A percentile compares a stretch with the other conserved stretches of the same genome.
phyloP scores from a whole-genome alignment of 2,888 invertebrate genomes.

The Drosophila borborema region DNA sequence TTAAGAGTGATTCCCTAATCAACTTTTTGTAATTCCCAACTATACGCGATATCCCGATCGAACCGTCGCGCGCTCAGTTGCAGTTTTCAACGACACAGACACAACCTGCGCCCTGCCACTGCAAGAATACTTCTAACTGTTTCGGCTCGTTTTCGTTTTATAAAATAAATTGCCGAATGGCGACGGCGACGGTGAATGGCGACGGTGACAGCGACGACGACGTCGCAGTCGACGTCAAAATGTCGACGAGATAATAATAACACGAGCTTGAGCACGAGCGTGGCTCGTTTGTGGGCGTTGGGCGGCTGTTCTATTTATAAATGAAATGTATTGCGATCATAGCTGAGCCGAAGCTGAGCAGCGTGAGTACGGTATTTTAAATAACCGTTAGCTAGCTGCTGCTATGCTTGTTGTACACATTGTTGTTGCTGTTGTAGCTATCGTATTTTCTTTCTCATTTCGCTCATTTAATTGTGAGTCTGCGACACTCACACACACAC shows the following conservation, averaged over 20 bases:
- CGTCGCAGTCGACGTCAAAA: conserved; percentile 32
- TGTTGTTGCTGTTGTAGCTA: neutral
- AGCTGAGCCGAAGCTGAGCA: conserved; percentile 21
- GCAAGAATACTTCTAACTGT: conserved; percentile 80
- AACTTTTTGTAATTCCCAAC: neutral
- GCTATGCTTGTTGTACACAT: neutral
- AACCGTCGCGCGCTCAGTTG: conserved; percentile 28
- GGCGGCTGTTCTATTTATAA: conserved; percentile 50
- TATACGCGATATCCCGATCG: conserved; percentile 9
- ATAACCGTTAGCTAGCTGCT: conserved; percentile 35
- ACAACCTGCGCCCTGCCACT: conserved; percentile 73
- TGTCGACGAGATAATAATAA: conserved; percentile 25
- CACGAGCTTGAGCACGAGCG: conserved; percentile 15
- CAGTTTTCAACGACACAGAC: conserved; percentile 50
- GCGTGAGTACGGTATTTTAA: conserved; percentile 34
- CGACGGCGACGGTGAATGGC: conserved; percentile 15
- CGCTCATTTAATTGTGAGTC: conserved; percentile 3
- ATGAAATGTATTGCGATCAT: conserved; percentile 26
- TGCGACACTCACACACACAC: neutral
- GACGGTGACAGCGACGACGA: conserved; percentile 10
- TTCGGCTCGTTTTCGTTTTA: conserved; percentile 62
- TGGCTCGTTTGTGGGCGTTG: conserved; percentile 36
- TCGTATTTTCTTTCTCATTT: neutral
- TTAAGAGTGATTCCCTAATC: neutral
- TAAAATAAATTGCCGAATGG: conserved; percentile 56